Conservation (phyloP, 2,797 vertebrate species). For the Limnodromus scolopaceus region DNA sequence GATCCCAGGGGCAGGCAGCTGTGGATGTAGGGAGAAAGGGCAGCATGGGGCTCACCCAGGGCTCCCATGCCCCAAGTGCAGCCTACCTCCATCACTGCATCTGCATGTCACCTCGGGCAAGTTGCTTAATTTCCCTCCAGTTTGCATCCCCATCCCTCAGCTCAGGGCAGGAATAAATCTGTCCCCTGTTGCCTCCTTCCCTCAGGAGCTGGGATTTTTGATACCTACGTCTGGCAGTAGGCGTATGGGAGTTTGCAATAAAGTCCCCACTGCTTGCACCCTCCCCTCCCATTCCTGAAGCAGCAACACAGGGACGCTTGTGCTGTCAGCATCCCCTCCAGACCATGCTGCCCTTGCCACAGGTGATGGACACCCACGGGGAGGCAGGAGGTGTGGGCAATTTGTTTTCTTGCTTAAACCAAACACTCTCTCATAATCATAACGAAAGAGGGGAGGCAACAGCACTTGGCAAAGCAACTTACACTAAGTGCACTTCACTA, state of each 20-base stretch:
- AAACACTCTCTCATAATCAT: neutral
- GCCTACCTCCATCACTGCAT: neutral
- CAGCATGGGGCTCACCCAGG: rapidly evolving
- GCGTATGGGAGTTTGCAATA: rapidly evolving
- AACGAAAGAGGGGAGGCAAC: conserved; percentile 19
- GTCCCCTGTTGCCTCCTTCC: rapidly evolving
- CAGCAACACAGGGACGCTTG: neutral
- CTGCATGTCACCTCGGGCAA: neutral
- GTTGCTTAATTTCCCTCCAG: neutral
- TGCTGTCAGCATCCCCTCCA: neutral
- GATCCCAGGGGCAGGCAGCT: neutral
- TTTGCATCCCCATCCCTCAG: neutral
- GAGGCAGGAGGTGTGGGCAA: neutral
- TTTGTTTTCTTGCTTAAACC: conserved; percentile 27
- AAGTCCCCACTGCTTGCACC: neutral
- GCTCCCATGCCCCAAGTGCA: rapidly evolving
- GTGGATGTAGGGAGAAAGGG: neutral
- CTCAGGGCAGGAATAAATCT: neutral
- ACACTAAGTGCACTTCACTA: conserved; percentile 21
- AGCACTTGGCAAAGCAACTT: conserved; percentile 36
- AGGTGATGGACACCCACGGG: neutral
- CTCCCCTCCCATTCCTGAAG: neutral
- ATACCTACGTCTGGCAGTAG: neutral
- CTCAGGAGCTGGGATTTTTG: neutral
- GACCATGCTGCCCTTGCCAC: neutral